Evolutionary conservation across 2,888 invertebrate species (phyloP).

Genomic region (Lasioglossum pauxillum): DNA sequence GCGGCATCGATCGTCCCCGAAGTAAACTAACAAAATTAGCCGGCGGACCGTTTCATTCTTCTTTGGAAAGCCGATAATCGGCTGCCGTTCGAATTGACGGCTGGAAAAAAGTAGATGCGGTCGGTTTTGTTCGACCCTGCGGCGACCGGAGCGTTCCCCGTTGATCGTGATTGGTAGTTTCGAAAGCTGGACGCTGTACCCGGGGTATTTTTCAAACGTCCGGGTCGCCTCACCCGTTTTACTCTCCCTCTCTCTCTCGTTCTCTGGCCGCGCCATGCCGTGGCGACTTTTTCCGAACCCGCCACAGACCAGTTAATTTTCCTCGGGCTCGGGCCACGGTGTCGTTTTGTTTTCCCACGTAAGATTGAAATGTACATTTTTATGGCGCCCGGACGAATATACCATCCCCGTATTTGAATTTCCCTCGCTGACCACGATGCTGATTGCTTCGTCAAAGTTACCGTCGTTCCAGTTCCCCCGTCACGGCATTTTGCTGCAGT

Average conservation of each 20-base stretch:
- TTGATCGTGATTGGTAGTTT: slow-evolving; percentile 50
- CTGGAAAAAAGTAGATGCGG: slow-evolving; percentile 44
- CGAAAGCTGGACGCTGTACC: slow-evolving; percentile 7
- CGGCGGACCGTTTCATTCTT: slow-evolving; percentile 41
- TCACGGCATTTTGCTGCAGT: not conserved
- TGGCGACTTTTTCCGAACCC: slow-evolving; percentile 9
- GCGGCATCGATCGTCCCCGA: not conserved
- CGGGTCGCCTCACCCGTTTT: not conserved
- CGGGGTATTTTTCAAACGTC: slow-evolving; percentile 49
- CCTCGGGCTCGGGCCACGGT: not conserved
- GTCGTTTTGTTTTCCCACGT: not conserved
- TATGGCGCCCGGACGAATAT: not conserved
- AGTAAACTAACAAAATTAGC: slow-evolving; percentile 13
- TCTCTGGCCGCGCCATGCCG: not conserved
- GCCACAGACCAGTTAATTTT: slow-evolving; percentile 22
- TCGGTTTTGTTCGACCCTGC: slow-evolving; percentile 43
- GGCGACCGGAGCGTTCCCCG: slow-evolving; percentile 25
- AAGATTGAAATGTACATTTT: slow-evolving; percentile 12
- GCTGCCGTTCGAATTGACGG: slow-evolving; percentile 52
- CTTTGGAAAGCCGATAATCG: slow-evolving; percentile 57
- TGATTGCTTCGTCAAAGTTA: slow-evolving; percentile 9
- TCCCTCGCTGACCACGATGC: slow-evolving; percentile 4
- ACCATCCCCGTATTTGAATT: not conserved
- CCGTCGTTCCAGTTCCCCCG: not conserved
- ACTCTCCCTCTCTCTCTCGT: not conserved